Percentiles rank a stretch among this genome's conserved stretches.
These are phyloP conservation scores for Venustaconcha ellipsiformis DNA, from an alignment of 1,140 invertebrate genomes.

Conservation along the genomic window DNA sequence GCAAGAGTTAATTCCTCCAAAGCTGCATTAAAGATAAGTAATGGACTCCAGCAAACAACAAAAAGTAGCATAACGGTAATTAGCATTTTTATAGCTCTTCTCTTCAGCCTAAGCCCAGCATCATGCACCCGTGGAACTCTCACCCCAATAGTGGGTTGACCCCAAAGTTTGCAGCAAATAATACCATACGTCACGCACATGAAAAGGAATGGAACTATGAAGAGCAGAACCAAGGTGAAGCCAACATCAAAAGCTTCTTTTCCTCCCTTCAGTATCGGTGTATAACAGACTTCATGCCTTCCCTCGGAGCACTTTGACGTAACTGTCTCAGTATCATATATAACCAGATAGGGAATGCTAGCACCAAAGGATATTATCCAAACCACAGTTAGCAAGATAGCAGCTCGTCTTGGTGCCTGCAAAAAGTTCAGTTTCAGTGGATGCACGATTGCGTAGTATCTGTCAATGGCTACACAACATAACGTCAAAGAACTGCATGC, in stretches of 20 bases:
- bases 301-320: slow-evolving; percentile 9
- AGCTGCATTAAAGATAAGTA: slow-evolving; percentile 41
- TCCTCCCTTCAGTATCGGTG: slow-evolving; percentile 7
- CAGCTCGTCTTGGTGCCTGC: slow-evolving; percentile 75
- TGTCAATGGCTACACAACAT: slow-evolving; percentile 57
- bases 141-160: slow-evolving; percentile 29
- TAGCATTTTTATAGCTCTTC: slow-evolving; percentile 59
- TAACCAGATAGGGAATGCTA: slow-evolving; percentile 38
- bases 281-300: slow-evolving; percentile 22
- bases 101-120: slow-evolving; percentile 37
- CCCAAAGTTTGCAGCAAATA: slow-evolving; percentile 48
- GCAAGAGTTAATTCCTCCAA: slow-evolving; percentile 15
- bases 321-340: slow-evolving; percentile 34
- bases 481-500: slow-evolving; percentile 51
- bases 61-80: slow-evolving; percentile 57
- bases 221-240: slow-evolving; percentile 40
- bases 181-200: slow-evolving; percentile 42
- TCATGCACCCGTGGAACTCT: slow-evolving; percentile 12
- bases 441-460: slow-evolving; percentile 56
- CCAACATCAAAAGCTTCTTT: slow-evolving; percentile 34
- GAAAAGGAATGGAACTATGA: slow-evolving; percentile 37
- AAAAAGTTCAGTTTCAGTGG: slow-evolving; percentile 77
- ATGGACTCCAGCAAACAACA: slow-evolving; percentile 50
- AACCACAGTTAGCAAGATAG: slow-evolving; percentile 85
- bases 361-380: slow-evolving; percentile 87